Percentiles rank a stretch among this genome's conserved stretches.
Conservation (phyloP, 2,797 vertebrate species). For the Vespertilio murinus region DNA sequence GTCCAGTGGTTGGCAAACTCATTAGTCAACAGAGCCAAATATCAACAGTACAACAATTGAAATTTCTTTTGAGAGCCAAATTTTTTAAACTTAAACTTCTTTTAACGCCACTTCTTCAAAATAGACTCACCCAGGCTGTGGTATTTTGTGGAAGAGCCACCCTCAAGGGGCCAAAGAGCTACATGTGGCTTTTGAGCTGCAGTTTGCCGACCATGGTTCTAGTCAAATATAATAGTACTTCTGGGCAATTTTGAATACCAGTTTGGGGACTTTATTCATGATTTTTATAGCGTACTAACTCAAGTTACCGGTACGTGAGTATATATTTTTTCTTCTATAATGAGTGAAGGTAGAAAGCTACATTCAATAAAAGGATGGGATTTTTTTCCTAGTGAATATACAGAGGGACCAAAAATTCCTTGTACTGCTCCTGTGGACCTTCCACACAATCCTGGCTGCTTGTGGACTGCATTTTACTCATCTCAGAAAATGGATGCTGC, state of each 20-base stretch:
- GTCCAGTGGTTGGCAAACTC: no score
- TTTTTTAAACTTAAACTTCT: no score
- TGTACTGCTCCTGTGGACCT: background rate
- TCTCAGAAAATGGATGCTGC: background rate
- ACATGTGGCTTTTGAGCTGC: no score
- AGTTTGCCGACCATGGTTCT: background rate
- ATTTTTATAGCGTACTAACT: background rate
- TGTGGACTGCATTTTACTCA: background rate
- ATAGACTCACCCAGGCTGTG: no score
- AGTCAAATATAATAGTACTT: background rate
- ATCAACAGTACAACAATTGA: no score
- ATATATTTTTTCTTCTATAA: background rate
- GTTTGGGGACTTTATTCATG: background rate
- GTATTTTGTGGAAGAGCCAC: no score
- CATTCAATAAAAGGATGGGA: background rate
- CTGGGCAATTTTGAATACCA: background rate
- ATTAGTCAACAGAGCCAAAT: no score
- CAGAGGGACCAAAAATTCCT: background rate
- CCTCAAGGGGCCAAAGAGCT: no score
- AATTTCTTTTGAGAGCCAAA: no score
- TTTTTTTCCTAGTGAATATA: background rate
- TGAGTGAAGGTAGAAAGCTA: background rate
- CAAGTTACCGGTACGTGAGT: background rate
- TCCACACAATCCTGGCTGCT: background rate
- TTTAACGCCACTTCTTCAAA: no score